phyloP scores from a whole-genome alignment of 35 echinoderm and acorn worm genomes.

The Anneissia japonica region DNA sequence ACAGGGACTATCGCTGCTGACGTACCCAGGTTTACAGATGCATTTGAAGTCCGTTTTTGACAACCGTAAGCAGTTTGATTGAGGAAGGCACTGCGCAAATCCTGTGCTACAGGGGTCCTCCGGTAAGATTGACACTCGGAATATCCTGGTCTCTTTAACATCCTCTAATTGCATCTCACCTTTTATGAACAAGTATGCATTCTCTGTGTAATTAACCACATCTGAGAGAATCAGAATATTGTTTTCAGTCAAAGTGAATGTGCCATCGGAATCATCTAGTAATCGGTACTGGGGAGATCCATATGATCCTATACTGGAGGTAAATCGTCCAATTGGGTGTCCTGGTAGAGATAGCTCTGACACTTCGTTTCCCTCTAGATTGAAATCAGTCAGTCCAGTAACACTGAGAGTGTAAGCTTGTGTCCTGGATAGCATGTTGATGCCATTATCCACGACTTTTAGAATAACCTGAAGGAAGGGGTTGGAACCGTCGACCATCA shows the following conservation, averaged over 20 bases:
- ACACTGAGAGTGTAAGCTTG: not conserved
- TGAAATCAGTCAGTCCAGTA: not conserved
- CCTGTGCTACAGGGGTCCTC: not conserved
- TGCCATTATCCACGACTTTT: not conserved
- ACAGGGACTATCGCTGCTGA: not conserved
- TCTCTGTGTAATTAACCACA: not conserved
- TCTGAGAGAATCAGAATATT: not conserved
- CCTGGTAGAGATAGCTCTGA: not conserved
- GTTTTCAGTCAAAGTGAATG: not conserved
- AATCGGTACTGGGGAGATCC: not conserved
- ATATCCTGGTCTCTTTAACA: not conserved
- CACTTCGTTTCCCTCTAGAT: not conserved
- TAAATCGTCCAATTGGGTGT: not conserved
- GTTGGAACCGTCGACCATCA: not conserved
- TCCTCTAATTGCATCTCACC: not conserved
- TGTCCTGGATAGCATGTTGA: not conserved
- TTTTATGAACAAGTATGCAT: not conserved
- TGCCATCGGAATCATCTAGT: not conserved
- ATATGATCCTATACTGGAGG: not conserved
- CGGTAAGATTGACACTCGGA: not conserved
- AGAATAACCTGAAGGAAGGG: not conserved
- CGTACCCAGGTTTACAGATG: not conserved
- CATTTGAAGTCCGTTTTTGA: not conserved
- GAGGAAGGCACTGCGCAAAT: not conserved
- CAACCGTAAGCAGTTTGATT: not conserved